Evolutionary conservation across 2,888 invertebrate genomes (phyloP).

Genomic region (Lepidochrysops patricia): DNA sequence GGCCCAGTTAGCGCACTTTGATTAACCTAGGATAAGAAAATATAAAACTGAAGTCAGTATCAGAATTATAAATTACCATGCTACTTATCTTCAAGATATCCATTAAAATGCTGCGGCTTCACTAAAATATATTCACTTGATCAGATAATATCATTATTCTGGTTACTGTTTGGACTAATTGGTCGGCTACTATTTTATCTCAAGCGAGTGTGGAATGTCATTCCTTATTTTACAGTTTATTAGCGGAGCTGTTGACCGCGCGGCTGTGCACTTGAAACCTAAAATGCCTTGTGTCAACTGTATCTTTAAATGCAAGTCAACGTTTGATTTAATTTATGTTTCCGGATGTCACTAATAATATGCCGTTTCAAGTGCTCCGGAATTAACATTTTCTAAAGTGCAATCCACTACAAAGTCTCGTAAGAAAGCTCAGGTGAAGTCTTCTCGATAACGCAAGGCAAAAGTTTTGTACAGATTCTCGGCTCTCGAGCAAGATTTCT

Average conservation of each 20-base stretch:
- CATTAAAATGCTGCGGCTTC: background rate
- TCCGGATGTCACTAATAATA: background rate
- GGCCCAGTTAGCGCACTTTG: too few species aligned
- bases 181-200: slow-evolving; percentile 3
- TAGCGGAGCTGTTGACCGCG: background rate
- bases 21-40: too few species aligned
- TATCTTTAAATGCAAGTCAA: background rate
- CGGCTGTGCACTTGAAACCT: background rate
- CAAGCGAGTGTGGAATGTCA: background rate
- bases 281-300: background rate
- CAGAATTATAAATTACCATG: background rate
- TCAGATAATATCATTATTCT: background rate
- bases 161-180: slow-evolving; percentile 3
- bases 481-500: too few species aligned
- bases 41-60: background rate
- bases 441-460: too few species aligned
- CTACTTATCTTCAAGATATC: background rate
- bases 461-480: too few species aligned
- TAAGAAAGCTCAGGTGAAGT: too few species aligned
- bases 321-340: background rate
- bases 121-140: background rate
- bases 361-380: background rate
- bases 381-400: too few species aligned
- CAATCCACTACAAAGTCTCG: too few species aligned
- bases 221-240: background rate